Evolutionary conservation across 2,113 vertebrate genomes (phyloP).

Genomic region (Lanius ludovicianus): DNA sequence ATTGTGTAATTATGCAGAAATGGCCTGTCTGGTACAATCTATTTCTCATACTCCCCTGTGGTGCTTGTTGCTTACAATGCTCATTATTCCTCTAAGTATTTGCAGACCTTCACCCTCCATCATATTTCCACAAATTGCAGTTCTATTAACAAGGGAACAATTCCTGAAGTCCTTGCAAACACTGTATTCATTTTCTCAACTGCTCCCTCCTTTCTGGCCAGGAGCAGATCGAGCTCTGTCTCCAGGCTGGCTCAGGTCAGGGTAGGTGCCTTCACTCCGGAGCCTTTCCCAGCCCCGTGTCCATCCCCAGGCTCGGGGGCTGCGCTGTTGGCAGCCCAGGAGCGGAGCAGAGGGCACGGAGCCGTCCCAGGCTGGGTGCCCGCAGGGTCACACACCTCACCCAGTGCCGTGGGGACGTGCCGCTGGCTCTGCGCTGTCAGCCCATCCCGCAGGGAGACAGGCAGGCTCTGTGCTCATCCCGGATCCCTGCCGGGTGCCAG

Average conservation of each 20-base stretch:
- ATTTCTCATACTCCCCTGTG: conserved; percentile 64
- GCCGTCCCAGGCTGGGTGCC: neutral
- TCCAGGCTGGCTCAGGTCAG: conserved; percentile 4
- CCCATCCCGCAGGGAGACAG: neutral
- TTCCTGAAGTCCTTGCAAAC: conserved; percentile 61
- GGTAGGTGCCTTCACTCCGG: neutral
- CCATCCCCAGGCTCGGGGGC: neutral
- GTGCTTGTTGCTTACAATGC: conserved; percentile 66
- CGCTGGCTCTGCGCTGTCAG: neutral
- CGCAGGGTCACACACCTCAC: neutral
- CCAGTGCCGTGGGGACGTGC: accelerated
- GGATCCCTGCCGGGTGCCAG: neutral
- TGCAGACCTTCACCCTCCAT: conserved; percentile 65
- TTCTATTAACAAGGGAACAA: conserved; percentile 61
- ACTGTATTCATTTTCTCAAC: conserved; percentile 48
- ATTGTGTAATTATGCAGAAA: conserved; percentile 69
- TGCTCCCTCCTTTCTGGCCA: conserved; percentile 24
- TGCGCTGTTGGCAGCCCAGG: neutral
- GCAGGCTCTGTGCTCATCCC: neutral
- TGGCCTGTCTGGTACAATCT: conserved; percentile 61
- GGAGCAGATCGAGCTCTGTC: neutral
- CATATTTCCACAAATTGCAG: conserved; percentile 64
- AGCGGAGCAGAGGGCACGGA: accelerated
- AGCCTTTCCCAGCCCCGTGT: neutral
- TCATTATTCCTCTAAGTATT: conserved; percentile 68